phyloP scores from a whole-genome alignment of 2,113 vertebrate genomes.

The Paratilapia polleni region DNA sequence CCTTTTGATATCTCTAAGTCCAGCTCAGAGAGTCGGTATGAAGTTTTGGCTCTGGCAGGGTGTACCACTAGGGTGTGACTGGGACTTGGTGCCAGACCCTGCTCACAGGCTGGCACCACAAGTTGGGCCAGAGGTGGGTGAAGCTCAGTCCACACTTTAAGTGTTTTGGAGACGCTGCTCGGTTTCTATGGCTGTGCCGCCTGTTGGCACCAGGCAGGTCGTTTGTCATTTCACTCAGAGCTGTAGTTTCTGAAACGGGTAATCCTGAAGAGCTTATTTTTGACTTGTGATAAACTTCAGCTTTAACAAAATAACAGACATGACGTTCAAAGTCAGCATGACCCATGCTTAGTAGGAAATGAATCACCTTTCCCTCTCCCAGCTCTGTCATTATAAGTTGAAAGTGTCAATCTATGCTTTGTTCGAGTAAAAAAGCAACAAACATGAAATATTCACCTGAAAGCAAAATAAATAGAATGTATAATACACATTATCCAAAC shows the following conservation, averaged over 20 bases:
- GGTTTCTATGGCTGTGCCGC: slow-evolving; percentile 21
- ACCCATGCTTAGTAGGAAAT: not conserved
- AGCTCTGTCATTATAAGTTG: not conserved
- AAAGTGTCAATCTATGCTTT: not conserved
- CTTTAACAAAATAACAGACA: not conserved
- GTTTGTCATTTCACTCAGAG: slow-evolving; percentile 12
- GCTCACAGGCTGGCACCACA: slow-evolving; percentile 27
- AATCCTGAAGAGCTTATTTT: not conserved
- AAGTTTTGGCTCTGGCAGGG: slow-evolving; percentile 24
- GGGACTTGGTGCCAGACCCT: slow-evolving; percentile 50
- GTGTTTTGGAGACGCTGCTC: slow-evolving; percentile 19
- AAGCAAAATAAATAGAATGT: too few species aligned
- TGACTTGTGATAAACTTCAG: slow-evolving; percentile 2
- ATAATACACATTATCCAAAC: too few species aligned
- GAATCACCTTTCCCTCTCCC: not conserved
- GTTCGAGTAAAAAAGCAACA: too few species aligned
- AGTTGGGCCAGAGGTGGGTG: slow-evolving; percentile 4
- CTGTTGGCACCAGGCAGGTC: slow-evolving; percentile 9
- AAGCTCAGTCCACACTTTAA: slow-evolving; percentile 25
- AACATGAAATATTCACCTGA: too few species aligned
- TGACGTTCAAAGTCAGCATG: not conserved
- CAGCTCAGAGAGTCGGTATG: slow-evolving; percentile 16
- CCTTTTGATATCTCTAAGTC: not conserved
- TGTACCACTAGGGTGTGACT: slow-evolving; percentile 41
- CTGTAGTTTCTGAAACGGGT: not conserved